Evolutionary conservation across 2,888 invertebrate genomes (phyloP), one percentile per base, ranked within the genome.

Genomic region (Drosophila lutescens): DNA sequence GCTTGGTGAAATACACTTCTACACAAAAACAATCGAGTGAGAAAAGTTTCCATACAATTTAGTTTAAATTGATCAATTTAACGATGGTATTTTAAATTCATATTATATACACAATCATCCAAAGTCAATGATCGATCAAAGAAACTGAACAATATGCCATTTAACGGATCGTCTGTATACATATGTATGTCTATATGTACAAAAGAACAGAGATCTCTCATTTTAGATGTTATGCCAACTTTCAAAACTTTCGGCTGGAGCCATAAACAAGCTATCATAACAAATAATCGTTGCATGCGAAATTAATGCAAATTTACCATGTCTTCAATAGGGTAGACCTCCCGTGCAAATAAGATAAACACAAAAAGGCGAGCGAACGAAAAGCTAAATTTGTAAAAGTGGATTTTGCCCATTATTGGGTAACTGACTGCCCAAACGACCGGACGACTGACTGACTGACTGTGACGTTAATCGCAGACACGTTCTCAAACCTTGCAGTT

Each of bases 181-280:
- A n/a, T n/a, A n/a, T n/a, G n/a, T 34, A 4, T 20, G 26, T 20
- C 4, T 7, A 30, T 46, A 12, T 49, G 17, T 13, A 26, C 32
- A n/a, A 46, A 17, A 46, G 44, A 54, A 46, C 36, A 44, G 26
- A 17, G 53, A 32, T 46, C 7, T 44, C 6, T 2, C 26, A 10
- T 40, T 38, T 38, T 32, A 17, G 12, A 34, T 17, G 9, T 46
- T 23, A 38, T 63, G 43, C 12, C 17, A 47, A 67, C 65, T 66
- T 66, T 66, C 55, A 61, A 62, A 78, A 56, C 76, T 78, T 84
- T 79, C 63, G 63, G 32, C 32, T 46, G 38, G 44, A 26, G 38
- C 6, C 40, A 32, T 23, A 49, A 47, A 32, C 47, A 40, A 20
- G 7, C 17, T 15, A 49, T 30, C 38, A 17, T 32, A 65, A 51